These are phyloP conservation scores for Cottoperca gobio DNA, from an alignment of 2,797 vertebrate genomes.

Conservation along the genomic window DNA sequence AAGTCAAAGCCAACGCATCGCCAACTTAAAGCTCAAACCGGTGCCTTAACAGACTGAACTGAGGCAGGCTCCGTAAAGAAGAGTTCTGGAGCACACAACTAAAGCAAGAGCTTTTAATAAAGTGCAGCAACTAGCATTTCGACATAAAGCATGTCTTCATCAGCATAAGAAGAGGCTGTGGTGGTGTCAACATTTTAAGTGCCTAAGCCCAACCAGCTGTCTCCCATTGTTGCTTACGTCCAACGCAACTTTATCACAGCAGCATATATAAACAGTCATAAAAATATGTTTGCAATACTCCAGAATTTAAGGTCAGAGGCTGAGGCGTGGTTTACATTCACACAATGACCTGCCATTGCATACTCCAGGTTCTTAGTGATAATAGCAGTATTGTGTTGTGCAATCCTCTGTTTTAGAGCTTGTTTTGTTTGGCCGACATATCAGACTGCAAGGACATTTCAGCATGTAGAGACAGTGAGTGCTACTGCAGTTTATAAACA, in stretches of 20 bases:
- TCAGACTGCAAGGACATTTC: background rate
- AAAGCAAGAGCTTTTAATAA: background rate
- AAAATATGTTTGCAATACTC: background rate
- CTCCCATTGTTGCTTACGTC: background rate
- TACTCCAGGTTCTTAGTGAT: background rate
- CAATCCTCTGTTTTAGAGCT: background rate
- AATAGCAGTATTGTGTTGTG: background rate
- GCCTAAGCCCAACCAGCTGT: background rate
- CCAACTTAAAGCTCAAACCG: background rate
- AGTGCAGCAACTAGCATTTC: background rate
- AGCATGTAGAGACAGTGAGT: background rate
- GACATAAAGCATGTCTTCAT: background rate
- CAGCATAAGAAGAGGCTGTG: background rate
- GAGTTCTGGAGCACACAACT: background rate
- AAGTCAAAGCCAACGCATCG: background rate
- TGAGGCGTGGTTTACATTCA: background rate
- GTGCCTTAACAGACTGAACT: background rate
- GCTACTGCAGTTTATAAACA: constrained; percentile 1
- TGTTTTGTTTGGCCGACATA: background rate
- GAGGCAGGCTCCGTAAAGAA: background rate
- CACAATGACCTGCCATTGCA: background rate
- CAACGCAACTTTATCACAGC: background rate
- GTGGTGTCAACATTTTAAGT: background rate
- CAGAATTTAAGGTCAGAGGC: constrained; percentile 3
- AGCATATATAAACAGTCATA: background rate